phyloP scores from a whole-genome alignment of 2,113 vertebrate species.

The Morone saxatilis region DNA sequence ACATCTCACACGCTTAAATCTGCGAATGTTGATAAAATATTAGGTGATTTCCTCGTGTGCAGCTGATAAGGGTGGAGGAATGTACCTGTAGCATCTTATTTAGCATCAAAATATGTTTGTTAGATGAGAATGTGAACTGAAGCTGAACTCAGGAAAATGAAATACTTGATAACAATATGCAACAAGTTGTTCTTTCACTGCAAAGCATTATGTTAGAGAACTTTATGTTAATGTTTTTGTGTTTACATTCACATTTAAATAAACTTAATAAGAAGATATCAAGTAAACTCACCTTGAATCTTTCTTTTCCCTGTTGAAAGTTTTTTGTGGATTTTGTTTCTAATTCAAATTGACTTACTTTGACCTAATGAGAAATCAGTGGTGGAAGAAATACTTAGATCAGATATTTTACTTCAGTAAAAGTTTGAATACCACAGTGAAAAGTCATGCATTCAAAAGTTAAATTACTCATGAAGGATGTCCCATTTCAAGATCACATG shows the following conservation, averaged over 20 bases:
- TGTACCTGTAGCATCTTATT: constrained; percentile 39
- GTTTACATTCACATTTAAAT: not conserved
- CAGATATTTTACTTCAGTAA: too few species aligned
- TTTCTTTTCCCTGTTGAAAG: too few species aligned
- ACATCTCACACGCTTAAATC: not conserved
- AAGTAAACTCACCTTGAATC: not conserved
- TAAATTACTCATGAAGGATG: too few species aligned
- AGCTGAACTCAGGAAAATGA: not conserved
- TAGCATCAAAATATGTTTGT: not conserved
- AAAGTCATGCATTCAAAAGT: too few species aligned
- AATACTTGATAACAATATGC: not conserved
- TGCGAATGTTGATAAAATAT: not conserved
- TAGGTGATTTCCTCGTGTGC: not conserved
- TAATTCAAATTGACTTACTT: too few species aligned
- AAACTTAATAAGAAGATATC: not conserved
- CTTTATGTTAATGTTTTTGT: not conserved
- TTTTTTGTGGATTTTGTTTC: too few species aligned
- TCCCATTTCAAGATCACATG: too few species aligned
- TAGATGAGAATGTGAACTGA: not conserved
- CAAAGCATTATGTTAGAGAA: not conserved
- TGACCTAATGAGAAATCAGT: too few species aligned
- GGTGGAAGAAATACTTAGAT: too few species aligned
- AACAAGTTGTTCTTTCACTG: not conserved
- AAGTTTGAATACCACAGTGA: too few species aligned
- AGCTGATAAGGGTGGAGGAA: constrained; percentile 45